Conservation (phyloP, 1,140 invertebrate species). For the Rhopalosiphum maidis region DNA sequence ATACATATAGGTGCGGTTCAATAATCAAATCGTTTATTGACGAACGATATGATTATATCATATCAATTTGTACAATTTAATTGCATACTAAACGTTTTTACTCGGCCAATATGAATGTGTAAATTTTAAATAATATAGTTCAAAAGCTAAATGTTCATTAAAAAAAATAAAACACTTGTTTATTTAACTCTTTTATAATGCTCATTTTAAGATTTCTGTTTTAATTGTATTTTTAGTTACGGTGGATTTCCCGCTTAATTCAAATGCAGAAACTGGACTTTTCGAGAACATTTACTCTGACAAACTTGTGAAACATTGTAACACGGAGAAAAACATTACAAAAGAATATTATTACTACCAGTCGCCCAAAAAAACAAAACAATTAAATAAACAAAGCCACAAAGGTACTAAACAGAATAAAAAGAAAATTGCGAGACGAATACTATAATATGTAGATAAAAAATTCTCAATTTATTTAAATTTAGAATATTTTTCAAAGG, state of each 20-base stretch:
- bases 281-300: slow-evolving; percentile 35
- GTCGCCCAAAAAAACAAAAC: slow-evolving; percentile 1
- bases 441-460: neutral
- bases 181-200: neutral
- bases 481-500: neutral
- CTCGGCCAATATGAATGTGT: neutral
- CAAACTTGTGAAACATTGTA: slow-evolving; percentile 20
- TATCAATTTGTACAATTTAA: neutral
- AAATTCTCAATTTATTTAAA: neutral
- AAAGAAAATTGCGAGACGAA: neutral
- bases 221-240: slow-evolving; percentile 44
- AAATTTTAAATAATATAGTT: neutral
- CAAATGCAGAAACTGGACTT: slow-evolving; percentile 29
- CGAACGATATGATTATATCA: neutral
- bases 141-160: neutral
- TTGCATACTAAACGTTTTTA: neutral
- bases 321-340: neutral
- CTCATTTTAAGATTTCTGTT: neutral
- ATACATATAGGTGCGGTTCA: neutral
- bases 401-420: neutral
- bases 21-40: neutral
- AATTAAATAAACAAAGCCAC: slow-evolving; percentile 30
- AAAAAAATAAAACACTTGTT: slow-evolving; percentile 1
- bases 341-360: slow-evolving; percentile 41
- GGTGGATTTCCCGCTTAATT: neutral